Percentiles rank a stretch among this genome's conserved stretches.
phyloP scores from a whole-genome alignment of 1,140 invertebrate species.

The Phortica variegata region DNA sequence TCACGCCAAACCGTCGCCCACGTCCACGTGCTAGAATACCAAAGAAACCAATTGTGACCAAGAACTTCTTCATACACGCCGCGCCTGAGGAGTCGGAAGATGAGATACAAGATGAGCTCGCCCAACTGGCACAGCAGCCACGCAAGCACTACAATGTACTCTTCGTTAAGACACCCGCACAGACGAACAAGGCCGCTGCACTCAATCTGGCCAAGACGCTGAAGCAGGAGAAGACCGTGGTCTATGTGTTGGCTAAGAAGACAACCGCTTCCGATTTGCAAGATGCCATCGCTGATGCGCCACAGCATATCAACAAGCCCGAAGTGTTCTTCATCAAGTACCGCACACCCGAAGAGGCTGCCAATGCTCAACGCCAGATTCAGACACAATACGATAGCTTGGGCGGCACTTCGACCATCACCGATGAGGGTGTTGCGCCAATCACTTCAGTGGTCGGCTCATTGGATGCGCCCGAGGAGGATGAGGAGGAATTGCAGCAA shows the following conservation, averaged over 20 bases:
- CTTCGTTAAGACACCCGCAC: conserved; percentile 79
- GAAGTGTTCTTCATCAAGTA: conserved; percentile 66
- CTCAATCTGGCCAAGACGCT: conserved; percentile 65
- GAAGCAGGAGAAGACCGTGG: conserved; percentile 82
- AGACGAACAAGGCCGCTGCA: conserved; percentile 67
- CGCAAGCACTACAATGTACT: conserved; percentile 68
- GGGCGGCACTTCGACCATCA: conserved; percentile 46
- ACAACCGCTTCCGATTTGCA: conserved; percentile 69
- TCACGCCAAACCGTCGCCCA: conserved; percentile 32
- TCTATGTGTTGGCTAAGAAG: conserved; percentile 82
- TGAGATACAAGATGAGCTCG: conserved; percentile 47
- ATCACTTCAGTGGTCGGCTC: conserved; percentile 52
- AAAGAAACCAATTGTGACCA: conserved; percentile 50
- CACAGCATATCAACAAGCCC: conserved; percentile 60
- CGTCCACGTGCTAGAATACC: conserved; percentile 38
- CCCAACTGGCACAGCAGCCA: conserved; percentile 43
- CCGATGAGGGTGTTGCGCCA: conserved; percentile 50
- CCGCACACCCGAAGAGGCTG: conserved; percentile 66
- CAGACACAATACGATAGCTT: conserved; percentile 52
- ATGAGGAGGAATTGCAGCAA: conserved; percentile 37
- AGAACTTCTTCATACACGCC: conserved; percentile 53
- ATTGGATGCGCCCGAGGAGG: conserved; percentile 40
- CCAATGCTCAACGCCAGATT: conserved; percentile 50
- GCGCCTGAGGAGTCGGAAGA: conserved; percentile 53
- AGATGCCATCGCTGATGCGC: conserved; percentile 71